Conservation (phyloP, 1,140 invertebrate species). For the Pararge aegeria region DNA sequence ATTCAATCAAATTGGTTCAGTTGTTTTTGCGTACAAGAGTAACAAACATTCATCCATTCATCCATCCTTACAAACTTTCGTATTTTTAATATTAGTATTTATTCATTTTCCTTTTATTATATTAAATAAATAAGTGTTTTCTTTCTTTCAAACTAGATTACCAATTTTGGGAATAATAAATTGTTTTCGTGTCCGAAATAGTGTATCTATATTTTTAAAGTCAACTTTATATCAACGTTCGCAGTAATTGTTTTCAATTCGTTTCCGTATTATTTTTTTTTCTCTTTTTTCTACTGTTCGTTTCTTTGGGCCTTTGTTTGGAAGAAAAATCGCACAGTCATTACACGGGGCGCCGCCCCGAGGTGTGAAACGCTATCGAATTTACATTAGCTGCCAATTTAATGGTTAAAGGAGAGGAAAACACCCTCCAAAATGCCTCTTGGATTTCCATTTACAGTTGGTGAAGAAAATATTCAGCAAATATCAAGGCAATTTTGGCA, state of each 20-base stretch:
- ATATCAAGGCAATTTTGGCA: too few species aligned
- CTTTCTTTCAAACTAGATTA: too few species aligned
- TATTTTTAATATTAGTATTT: too few species aligned
- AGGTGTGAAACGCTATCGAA: slow-evolving; percentile 29
- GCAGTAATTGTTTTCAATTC: slow-evolving; percentile 27
- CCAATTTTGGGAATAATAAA: too few species aligned
- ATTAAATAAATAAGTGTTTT: too few species aligned
- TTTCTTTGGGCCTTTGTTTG: slow-evolving; percentile 17
- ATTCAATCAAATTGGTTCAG: too few species aligned
- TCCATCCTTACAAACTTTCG: too few species aligned
- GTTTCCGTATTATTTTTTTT: slow-evolving; percentile 26
- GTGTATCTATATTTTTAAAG: background rate
- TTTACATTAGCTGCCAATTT: slow-evolving; percentile 26
- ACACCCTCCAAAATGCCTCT: background rate
- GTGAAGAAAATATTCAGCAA: too few species aligned
- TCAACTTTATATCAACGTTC: background rate
- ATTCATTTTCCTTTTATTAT: too few species aligned
- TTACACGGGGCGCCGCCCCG: slow-evolving; percentile 24
- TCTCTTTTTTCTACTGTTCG: slow-evolving; percentile 22
- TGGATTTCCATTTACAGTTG: slow-evolving; percentile 4
- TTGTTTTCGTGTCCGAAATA: background rate
- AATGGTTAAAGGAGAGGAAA: slow-evolving; percentile 2
- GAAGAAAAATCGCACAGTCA: slow-evolving; percentile 22
- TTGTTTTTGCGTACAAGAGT: too few species aligned
- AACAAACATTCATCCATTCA: too few species aligned